phyloP scores from a whole-genome alignment of 1,140 invertebrate genomes.

The Drosophila serrata region DNA sequence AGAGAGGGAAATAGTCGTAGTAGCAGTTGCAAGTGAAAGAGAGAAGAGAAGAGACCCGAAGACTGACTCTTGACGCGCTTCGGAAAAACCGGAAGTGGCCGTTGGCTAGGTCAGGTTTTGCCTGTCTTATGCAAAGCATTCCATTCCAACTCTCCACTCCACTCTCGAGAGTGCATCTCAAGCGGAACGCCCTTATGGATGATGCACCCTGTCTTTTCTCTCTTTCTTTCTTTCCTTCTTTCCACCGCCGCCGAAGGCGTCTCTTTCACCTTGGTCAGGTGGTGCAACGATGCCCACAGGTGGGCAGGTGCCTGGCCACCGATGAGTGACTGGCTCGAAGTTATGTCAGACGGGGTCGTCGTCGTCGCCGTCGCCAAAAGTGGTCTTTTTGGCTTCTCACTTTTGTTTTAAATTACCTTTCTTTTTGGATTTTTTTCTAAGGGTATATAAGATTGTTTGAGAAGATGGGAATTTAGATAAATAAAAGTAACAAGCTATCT shows the following conservation, averaged over 20 bases:
- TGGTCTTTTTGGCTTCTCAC: slow-evolving; percentile 15
- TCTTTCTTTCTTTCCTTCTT: neutral
- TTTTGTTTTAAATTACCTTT: slow-evolving; percentile 11
- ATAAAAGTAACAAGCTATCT: neutral
- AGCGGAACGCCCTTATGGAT: slow-evolving; percentile 66
- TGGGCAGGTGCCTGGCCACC: slow-evolving; percentile 61
- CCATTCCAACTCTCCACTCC: slow-evolving; percentile 24
- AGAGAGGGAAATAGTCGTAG: slow-evolving; percentile 22
- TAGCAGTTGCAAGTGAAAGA: neutral
- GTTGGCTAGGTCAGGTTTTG: slow-evolving; percentile 70
- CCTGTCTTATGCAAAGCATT: slow-evolving; percentile 68
- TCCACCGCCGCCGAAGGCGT: neutral
- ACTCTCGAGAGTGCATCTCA: slow-evolving; percentile 51
- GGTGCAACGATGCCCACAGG: slow-evolving; percentile 45
- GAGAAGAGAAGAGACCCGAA: neutral
- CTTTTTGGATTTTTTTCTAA: neutral
- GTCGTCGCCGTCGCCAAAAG: slow-evolving; percentile 11
- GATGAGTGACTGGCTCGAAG: slow-evolving; percentile 71
- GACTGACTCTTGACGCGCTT: slow-evolving; percentile 42
- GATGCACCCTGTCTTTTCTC: slow-evolving; percentile 61
- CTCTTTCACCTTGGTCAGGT: neutral
- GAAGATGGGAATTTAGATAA: neutral
- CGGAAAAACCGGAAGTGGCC: slow-evolving; percentile 33
- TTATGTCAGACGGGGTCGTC: slow-evolving; percentile 60
- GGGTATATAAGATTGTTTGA: neutral